A percentile compares a stretch with the other conserved stretches of the same genome.
These are phyloP conservation scores for Metopolophium dirhodum DNA, from an alignment of 1,140 invertebrate genomes.

Conservation along the genomic window DNA sequence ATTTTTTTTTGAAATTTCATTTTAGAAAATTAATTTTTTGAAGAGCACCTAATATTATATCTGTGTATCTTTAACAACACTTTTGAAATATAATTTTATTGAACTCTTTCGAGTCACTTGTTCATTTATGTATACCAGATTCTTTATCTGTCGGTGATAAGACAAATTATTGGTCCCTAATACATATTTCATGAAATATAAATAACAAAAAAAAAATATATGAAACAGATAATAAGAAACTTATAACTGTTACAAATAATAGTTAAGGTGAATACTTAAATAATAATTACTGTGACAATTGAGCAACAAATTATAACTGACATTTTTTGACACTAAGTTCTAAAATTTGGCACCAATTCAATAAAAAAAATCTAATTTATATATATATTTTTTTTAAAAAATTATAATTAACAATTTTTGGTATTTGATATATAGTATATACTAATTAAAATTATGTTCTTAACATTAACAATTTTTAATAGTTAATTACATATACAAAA, in stretches of 20 bases:
- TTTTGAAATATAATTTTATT: not conserved
- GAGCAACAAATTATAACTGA: conserved; percentile 54
- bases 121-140: not conserved
- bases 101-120: not conserved
- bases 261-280: conserved; percentile 23
- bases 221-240: conserved; percentile 11
- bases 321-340: conserved; percentile 42
- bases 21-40: not conserved
- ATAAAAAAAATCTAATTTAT: conserved; percentile 22
- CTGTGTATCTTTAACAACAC: not conserved
- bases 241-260: conserved; percentile 3
- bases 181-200: not conserved
- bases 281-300: conserved; percentile 48
- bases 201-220: not conserved
- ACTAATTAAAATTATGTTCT: conserved; percentile 24
- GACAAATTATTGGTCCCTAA: not conserved
- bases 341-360: conserved; percentile 55
- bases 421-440: conserved; percentile 15
- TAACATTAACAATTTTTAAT: conserved; percentile 21
- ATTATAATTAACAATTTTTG: conserved; percentile 51
- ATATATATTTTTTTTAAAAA: conserved; percentile 1
- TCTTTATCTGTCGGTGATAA: not conserved
- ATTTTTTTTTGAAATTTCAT: not conserved
- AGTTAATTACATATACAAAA: not conserved
- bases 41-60: not conserved